Conservation (phyloP, 2,113 vertebrate species). For the Dissostichus mawsoni region DNA sequence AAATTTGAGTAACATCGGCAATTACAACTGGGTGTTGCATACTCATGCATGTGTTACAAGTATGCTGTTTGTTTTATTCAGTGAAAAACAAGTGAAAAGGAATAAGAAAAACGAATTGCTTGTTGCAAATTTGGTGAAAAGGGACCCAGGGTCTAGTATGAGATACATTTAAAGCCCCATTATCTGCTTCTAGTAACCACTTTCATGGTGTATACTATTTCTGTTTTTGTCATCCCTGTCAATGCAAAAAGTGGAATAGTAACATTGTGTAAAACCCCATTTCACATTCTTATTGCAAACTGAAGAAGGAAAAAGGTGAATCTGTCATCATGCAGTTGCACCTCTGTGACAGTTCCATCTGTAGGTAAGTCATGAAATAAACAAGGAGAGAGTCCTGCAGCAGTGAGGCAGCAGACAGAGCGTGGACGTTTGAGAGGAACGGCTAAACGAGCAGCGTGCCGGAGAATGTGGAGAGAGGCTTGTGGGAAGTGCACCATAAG, state of each 20-base stretch:
- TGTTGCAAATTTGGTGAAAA: background rate
- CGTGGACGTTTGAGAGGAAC: conserved; percentile 33
- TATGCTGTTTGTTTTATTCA: background rate
- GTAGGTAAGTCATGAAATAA: conserved; percentile 12
- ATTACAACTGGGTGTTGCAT: no score
- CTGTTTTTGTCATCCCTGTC: background rate
- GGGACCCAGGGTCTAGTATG: background rate
- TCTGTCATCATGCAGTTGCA: background rate
- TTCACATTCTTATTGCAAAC: background rate
- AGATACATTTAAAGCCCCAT: background rate
- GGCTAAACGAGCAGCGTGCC: background rate
- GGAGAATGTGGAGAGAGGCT: conserved; percentile 17
- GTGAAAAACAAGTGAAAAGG: no score
- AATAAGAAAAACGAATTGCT: background rate
- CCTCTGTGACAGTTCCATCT: conserved; percentile 6
- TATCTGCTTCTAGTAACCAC: no score
- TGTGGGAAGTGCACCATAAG: conserved; percentile 28
- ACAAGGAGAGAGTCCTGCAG: background rate
- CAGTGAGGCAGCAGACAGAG: background rate
- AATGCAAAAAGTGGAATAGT: background rate
- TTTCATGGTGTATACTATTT: background rate
- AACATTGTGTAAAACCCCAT: no score
- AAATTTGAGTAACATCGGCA: no score
- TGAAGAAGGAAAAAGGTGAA: background rate
- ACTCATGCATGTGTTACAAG: background rate